Evolutionary conservation across 2,888 invertebrate species (phyloP).

Genomic region (Pyrrhosoma nymphula): DNA sequence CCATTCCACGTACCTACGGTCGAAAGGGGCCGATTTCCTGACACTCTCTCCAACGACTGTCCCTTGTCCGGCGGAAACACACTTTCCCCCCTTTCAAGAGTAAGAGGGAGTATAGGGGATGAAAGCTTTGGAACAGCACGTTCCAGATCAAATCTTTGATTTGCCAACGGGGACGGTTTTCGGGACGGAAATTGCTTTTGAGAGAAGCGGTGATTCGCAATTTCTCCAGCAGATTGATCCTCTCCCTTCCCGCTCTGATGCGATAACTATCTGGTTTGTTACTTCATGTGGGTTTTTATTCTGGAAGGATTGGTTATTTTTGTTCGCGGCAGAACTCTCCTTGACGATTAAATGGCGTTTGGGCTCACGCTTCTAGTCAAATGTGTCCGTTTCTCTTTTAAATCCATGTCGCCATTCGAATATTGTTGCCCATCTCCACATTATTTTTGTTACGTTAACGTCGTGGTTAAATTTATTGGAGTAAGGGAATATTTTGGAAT

Average conservation of each 20-base stretch:
- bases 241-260: background rate
- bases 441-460: too few relatives aligned
- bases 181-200: slow-evolving; percentile 64
- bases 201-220: slow-evolving; percentile 57
- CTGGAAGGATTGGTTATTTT: background rate
- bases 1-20: background rate
- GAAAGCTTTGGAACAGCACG: slow-evolving; percentile 10
- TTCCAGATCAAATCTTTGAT: slow-evolving; percentile 44
- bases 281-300: background rate
- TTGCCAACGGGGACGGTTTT: slow-evolving; percentile 14
- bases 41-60: background rate
- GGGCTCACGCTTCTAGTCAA: background rate
- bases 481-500: too few relatives aligned
- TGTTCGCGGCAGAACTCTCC: background rate
- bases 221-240: slow-evolving; percentile 45
- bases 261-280: slow-evolving; percentile 43
- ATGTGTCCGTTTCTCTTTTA: background rate
- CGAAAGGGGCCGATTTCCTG: background rate
- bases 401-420: too few relatives aligned
- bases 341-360: background rate
- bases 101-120: background rate
- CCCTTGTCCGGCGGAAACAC: background rate
- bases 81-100: background rate
- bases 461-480: too few relatives aligned
- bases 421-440: too few relatives aligned